Conservation (phyloP, 2,888 invertebrate genomes). For the Orchesella flavescens region DNA sequence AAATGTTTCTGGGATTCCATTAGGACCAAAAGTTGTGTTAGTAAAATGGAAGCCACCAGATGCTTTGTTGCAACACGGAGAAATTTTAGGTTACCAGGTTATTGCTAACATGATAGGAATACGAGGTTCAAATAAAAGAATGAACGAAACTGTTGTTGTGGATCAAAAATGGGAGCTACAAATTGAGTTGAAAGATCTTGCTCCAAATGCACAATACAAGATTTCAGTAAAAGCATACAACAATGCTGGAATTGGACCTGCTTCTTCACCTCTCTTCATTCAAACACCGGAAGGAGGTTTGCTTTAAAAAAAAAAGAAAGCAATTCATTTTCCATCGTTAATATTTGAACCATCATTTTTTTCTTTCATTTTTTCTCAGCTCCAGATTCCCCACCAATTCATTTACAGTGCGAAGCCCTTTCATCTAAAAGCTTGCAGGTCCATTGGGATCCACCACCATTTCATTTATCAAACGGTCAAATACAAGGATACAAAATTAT, state of each 20-base stretch:
- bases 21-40: slow-evolving; percentile 82
- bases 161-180: slow-evolving; percentile 64
- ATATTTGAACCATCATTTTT: too few relatives aligned
- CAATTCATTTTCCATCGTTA: background rate
- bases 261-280: slow-evolving; percentile 82
- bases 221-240: slow-evolving; percentile 87
- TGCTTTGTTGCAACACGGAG: slow-evolving; percentile 83
- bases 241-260: slow-evolving; percentile 85
- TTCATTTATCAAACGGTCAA: slow-evolving; percentile 63
- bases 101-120: slow-evolving; percentile 73
- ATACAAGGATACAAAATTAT: slow-evolving; percentile 70
- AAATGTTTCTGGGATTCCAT: slow-evolving; percentile 82
- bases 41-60: slow-evolving; percentile 85
- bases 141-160: background rate
- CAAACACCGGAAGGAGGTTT: slow-evolving; percentile 88
- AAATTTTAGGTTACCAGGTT: slow-evolving; percentile 85
- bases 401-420: slow-evolving; percentile 65
- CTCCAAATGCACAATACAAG: slow-evolving; percentile 86
- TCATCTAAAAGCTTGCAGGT: slow-evolving; percentile 69
- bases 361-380: too few relatives aligned
- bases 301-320: too few relatives aligned
- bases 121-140: background rate
- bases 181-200: slow-evolving; percentile 74
- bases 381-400: slow-evolving; percentile 68
- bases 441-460: slow-evolving; percentile 67